Evolutionary conservation across 2,113 vertebrate species (phyloP).

Genomic region (Leptodactylus fuscus): DNA sequence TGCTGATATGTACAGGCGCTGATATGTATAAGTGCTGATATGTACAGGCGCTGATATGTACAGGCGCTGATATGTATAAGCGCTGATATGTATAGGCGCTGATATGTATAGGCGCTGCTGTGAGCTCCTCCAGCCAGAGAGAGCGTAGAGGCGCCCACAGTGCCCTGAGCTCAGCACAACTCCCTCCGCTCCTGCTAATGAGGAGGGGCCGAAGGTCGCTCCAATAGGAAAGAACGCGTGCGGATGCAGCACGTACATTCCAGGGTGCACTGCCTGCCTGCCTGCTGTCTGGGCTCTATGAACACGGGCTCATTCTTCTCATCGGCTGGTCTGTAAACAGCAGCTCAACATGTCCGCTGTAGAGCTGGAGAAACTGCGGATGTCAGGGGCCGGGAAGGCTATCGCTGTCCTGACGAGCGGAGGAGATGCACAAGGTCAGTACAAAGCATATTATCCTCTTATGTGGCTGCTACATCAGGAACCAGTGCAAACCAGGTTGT

Average conservation of each 20-base stretch:
- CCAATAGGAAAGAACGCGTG: background rate
- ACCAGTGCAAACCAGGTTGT: too few relatives aligned
- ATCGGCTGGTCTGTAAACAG: background rate
- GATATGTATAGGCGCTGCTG: too few relatives aligned
- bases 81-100: too few relatives aligned
- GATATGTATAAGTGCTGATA: too few relatives aligned
- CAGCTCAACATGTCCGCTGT: constrained; percentile 35
- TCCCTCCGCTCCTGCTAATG: too few relatives aligned
- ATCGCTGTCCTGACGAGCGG: constrained; percentile 93
- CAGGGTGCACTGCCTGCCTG: background rate
- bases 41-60: too few relatives aligned
- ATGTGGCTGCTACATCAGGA: background rate
- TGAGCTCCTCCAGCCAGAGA: too few relatives aligned
- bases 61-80: too few relatives aligned
- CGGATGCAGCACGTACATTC: constrained; percentile 3
- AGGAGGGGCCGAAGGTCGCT: constrained; percentile 48
- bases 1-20: too few relatives aligned
- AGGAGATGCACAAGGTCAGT: constrained; percentile 93
- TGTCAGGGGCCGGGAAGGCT: constrained; percentile 86
- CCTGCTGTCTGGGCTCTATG: background rate
- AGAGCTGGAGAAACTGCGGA: constrained; percentile 70
- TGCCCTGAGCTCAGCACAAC: too few relatives aligned
- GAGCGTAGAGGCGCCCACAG: too few relatives aligned
- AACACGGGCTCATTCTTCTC: background rate
- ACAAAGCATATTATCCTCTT: constrained; percentile 20